Conservation (phyloP, 2,797 vertebrate genomes). For the Streptopelia turtur region DNA sequence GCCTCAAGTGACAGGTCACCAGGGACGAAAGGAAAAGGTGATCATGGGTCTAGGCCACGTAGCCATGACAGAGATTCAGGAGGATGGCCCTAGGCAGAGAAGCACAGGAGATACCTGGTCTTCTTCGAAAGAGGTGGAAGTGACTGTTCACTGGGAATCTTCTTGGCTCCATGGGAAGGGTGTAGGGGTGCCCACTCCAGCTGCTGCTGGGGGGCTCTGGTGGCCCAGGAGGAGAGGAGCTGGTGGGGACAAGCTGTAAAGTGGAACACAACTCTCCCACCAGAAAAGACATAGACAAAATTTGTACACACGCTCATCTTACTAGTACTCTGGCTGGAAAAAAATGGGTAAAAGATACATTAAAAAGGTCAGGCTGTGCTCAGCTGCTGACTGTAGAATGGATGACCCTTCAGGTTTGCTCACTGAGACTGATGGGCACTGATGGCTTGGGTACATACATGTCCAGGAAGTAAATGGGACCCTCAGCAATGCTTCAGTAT, state of each 20-base stretch:
- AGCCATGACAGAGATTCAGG: accelerated
- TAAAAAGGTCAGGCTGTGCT: not conserved
- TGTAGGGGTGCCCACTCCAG: not conserved
- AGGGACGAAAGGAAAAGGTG: not conserved
- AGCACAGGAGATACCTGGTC: not conserved
- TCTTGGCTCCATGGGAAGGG: not conserved
- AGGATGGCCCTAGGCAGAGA: not conserved
- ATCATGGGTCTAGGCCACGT: accelerated
- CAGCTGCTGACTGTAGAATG: not conserved
- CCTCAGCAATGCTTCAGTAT: not conserved
- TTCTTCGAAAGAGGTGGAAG: not conserved
- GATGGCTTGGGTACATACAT: not conserved
- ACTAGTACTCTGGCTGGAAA: not conserved
- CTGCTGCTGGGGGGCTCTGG: not conserved
- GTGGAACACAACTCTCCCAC: not conserved
- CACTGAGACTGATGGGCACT: not conserved
- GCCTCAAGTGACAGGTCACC: not conserved
- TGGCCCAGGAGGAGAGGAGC: not conserved
- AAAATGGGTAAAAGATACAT: accelerated
- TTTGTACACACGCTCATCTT: not conserved
- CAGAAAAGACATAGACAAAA: accelerated
- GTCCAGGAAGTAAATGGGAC: not conserved
- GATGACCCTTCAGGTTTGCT: not conserved
- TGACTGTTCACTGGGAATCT: not conserved
- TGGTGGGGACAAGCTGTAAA: not conserved